Percentiles rank a stretch among this genome's conserved stretches.
Evolutionary conservation across 2,888 invertebrate genomes (phyloP).

Genomic region (Drosophila ezoana): DNA sequence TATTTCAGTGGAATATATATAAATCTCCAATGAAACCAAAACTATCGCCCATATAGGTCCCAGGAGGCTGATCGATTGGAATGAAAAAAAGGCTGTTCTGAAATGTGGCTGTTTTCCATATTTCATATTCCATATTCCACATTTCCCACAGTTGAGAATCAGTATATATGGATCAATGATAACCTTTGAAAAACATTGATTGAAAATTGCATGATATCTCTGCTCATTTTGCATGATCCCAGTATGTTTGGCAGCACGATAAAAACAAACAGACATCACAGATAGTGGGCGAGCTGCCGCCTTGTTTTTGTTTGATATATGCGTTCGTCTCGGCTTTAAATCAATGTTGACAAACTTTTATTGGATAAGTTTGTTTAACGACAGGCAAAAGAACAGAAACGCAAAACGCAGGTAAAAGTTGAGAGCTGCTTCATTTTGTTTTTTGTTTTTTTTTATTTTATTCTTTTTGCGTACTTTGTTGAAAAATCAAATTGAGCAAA

Average conservation of each 20-base stretch:
- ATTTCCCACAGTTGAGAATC: too few species aligned
- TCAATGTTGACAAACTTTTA: conserved; percentile 85
- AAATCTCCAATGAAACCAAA: too few species aligned
- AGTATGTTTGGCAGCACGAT: conserved; percentile 1
- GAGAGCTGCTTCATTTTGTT: conserved; percentile 48
- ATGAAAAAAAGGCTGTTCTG: too few species aligned
- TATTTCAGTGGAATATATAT: too few species aligned
- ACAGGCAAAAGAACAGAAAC: conserved; percentile 58
- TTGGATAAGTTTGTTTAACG: conserved; percentile 85
- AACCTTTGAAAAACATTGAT: not conserved
- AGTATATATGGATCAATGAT: not conserved
- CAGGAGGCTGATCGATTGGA: too few species aligned
- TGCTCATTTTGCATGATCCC: not conserved
- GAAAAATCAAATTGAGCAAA: conserved; percentile 79
- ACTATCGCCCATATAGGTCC: too few species aligned
- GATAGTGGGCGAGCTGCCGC: conserved; percentile 6
- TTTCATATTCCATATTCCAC: too few species aligned
- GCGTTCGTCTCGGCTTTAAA: conserved; percentile 79
- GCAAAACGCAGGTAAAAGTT: conserved; percentile 67
- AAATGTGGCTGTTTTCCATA: too few species aligned
- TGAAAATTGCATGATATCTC: conserved; percentile 1
- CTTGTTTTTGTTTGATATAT: conserved; percentile 64
- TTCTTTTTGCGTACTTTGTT: conserved; percentile 49
- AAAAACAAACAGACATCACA: conserved; percentile 48
- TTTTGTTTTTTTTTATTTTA: conserved; percentile 12